phyloP scores from a whole-genome alignment of 2,113 vertebrate genomes.

The Cyprichromis sp. region DNA sequence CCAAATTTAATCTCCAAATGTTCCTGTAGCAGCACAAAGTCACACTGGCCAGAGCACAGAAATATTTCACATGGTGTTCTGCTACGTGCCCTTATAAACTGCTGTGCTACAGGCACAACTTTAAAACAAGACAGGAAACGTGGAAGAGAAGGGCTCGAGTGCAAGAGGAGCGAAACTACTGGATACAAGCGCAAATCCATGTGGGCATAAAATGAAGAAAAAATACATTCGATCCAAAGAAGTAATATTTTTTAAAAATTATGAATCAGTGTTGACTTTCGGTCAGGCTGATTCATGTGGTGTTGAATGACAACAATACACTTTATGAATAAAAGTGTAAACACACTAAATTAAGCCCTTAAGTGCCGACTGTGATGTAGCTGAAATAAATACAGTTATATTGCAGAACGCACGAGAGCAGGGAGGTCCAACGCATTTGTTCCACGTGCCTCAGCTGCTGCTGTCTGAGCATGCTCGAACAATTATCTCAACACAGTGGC shows the following conservation, averaged over 20 bases:
- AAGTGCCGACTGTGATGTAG: background rate
- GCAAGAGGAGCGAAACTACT: background rate
- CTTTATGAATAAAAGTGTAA: background rate
- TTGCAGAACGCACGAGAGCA: background rate
- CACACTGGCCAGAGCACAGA: background rate
- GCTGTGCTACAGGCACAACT: background rate
- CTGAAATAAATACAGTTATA: background rate
- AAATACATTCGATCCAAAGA: background rate
- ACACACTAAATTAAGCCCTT: background rate
- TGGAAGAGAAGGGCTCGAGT: background rate
- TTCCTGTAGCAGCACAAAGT: background rate
- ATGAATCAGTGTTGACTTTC: background rate
- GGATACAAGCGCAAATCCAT: background rate
- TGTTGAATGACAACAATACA: background rate
- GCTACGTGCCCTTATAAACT: background rate
- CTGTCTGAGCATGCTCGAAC: background rate
- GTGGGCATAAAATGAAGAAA: background rate
- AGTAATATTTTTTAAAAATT: background rate
- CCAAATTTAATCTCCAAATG: background rate
- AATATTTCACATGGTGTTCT: background rate
- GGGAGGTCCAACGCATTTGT: background rate
- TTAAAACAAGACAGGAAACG: background rate
- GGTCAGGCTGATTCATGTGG: background rate
- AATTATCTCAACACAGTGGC: background rate
- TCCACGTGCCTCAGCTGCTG: background rate